Conservation (phyloP, 1,140 invertebrate genomes). For the Drosophila rufa region DNA sequence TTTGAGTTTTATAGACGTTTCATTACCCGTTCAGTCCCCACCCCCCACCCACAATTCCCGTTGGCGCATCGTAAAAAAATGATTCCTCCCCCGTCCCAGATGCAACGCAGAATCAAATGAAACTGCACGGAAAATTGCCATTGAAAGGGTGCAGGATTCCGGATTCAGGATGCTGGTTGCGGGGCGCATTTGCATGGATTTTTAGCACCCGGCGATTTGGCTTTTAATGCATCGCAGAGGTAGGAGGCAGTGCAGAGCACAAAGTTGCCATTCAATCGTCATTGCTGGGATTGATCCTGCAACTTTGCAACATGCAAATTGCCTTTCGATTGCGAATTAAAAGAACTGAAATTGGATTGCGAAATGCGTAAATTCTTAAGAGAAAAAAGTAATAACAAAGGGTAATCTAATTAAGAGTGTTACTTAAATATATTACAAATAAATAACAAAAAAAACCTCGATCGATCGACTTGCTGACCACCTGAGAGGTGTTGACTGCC, state of each 20-base stretch:
- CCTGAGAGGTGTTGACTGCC: constrained; percentile 29
- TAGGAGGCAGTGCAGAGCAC: constrained; percentile 30
- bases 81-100: constrained; percentile 16
- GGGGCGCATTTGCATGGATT: constrained; percentile 64
- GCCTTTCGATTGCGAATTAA: constrained; percentile 1
- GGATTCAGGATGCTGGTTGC: background rate
- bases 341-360: constrained; percentile 1
- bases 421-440: background rate
- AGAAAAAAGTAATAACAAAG: background rate
- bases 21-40: constrained; percentile 64
- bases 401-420: background rate
- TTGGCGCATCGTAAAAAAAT: constrained; percentile 62
- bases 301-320: constrained; percentile 42
- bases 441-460: no score
- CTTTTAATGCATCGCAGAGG: constrained; percentile 60
- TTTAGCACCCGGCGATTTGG: constrained; percentile 60
- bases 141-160: constrained; percentile 18
- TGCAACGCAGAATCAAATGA: constrained; percentile 55
- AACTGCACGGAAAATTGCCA: constrained; percentile 75
- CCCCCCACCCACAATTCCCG: constrained; percentile 43
- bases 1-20: constrained; percentile 80
- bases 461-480: constrained; percentile 35
- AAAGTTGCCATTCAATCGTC: constrained; percentile 69
- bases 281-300: constrained; percentile 50
- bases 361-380: background rate